Conservation (phyloP, 2,113 vertebrate species). For the Aptenodytes patagonicus region DNA sequence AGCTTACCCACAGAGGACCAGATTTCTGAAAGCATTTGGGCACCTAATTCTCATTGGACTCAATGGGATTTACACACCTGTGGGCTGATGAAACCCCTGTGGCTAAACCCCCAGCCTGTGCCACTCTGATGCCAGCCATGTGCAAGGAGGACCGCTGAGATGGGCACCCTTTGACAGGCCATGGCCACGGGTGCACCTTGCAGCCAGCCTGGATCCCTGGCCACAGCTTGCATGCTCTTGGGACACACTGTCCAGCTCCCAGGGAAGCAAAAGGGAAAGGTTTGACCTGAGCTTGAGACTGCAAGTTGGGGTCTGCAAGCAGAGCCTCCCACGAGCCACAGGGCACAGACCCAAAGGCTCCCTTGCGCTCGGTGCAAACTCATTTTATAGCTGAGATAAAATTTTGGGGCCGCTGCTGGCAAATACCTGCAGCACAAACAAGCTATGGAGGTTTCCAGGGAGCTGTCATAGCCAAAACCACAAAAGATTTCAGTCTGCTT, state of each 20-base stretch:
- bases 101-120: neutral
- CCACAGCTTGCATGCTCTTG: accelerated
- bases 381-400: neutral
- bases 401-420: neutral
- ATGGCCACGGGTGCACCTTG: neutral
- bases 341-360: neutral
- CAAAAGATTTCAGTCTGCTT: neutral
- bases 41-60: neutral
- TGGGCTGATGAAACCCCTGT: neutral
- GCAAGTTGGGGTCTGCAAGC: neutral
- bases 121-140: neutral
- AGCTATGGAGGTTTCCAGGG: neutral
- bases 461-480: neutral
- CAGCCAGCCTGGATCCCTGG: neutral
- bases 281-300: neutral
- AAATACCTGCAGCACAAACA: neutral
- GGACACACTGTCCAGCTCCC: neutral
- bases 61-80: neutral
- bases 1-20: neutral
- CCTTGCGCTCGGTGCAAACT: neutral
- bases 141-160: neutral
- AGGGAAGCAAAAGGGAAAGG: neutral
- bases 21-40: neutral
- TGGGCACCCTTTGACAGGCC: neutral
- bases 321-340: neutral